These are phyloP conservation scores for Melanostoma scalare DNA, from an alignment of 2,888 invertebrate species.

Conservation along the genomic window DNA sequence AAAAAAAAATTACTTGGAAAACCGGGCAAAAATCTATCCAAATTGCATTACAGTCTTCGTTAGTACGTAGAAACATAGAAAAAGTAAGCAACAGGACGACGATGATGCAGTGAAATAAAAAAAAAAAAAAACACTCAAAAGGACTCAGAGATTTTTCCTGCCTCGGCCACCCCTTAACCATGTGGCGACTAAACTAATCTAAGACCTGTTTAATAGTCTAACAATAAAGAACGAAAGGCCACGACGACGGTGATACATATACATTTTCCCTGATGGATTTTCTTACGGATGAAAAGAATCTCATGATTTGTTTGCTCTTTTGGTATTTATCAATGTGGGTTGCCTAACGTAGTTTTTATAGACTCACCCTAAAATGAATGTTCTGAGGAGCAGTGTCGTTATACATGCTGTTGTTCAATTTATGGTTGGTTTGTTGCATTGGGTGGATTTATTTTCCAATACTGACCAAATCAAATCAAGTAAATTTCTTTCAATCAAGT, in stretches of 20 bases:
- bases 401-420: too few species aligned
- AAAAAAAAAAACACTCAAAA: not conserved
- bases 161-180: slow-evolving; percentile 2
- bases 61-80: slow-evolving; percentile 50
- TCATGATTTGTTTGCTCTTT: not conserved
- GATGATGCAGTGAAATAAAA: slow-evolving; percentile 7
- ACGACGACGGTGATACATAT: not conserved
- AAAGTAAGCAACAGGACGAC: slow-evolving; percentile 16
- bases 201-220: slow-evolving; percentile 54
- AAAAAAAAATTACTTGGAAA: slow-evolving; percentile 19
- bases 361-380: too few species aligned
- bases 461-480: too few species aligned
- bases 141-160: not conserved
- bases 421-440: too few species aligned
- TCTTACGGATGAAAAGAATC: not conserved
- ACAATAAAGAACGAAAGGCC: slow-evolving; percentile 20
- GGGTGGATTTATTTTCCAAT: too few species aligned
- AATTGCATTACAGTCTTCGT: slow-evolving; percentile 71
- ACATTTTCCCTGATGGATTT: not conserved
- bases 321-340: too few species aligned
- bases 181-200: slow-evolving; percentile 56
- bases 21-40: slow-evolving; percentile 60
- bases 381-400: too few species aligned
- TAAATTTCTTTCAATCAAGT: too few species aligned
- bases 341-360: too few species aligned